Percentiles rank a stretch among this genome's conserved stretches.
These are phyloP conservation scores for Xenus cinereus DNA, from an alignment of 2,113 vertebrate genomes.

Conservation along the genomic window DNA sequence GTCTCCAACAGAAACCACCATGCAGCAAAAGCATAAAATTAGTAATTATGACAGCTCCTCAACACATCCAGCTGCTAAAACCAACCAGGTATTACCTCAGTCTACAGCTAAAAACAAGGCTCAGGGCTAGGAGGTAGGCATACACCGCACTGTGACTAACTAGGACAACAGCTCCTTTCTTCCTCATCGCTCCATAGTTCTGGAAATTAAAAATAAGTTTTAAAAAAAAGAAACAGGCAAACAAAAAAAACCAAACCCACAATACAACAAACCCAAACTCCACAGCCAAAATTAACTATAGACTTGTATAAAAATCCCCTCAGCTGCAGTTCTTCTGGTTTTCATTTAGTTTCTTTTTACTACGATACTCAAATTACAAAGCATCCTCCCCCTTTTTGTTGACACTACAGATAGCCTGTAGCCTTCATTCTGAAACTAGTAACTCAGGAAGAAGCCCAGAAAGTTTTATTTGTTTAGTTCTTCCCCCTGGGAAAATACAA, in stretches of 20 bases:
- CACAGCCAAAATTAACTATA: slow-evolving; percentile 27
- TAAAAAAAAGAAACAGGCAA: background rate
- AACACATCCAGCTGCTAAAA: background rate
- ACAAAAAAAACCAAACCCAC: background rate
- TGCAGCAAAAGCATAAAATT: background rate
- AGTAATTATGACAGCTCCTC: background rate
- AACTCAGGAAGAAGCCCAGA: background rate
- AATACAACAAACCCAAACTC: background rate
- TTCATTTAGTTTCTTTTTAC: background rate
- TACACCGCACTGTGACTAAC: background rate
- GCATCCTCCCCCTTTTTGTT: background rate
- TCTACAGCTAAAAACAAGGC: background rate
- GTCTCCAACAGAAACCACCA: background rate
- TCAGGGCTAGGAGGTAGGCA: background rate
- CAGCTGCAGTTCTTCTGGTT: background rate
- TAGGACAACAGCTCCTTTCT: background rate
- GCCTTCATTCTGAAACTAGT: background rate
- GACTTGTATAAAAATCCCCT: background rate
- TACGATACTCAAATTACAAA: slow-evolving; percentile 18
- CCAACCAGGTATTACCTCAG: background rate
- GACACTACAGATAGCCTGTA: background rate
- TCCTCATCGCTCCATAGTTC: background rate
- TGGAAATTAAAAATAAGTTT: background rate
- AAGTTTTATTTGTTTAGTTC: background rate
- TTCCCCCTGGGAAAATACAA: background rate